These are phyloP conservation scores for Elaphurus davidianus DNA, from an alignment of 2,113 vertebrate genomes.

Conservation along the genomic window DNA sequence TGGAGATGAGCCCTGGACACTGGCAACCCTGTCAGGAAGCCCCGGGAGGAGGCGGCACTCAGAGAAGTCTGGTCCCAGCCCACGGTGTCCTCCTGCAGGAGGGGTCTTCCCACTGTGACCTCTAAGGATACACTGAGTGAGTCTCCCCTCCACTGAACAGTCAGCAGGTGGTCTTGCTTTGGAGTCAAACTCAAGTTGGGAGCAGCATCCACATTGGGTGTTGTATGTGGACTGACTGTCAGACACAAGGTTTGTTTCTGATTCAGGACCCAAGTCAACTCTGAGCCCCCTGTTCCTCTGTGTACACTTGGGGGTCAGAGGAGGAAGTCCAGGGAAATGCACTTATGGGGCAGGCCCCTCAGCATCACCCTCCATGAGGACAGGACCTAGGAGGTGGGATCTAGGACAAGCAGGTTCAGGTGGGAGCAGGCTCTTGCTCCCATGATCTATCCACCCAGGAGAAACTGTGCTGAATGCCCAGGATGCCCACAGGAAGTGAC, in stretches of 20 bases:
- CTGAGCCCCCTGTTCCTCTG: not conserved
- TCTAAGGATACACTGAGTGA: accelerated
- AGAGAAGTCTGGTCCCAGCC: not conserved
- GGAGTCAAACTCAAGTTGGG: not conserved
- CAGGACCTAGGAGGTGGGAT: not conserved
- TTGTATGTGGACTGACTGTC: not conserved
- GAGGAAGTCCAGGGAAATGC: not conserved
- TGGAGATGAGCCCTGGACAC: not conserved
- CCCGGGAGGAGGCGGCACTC: accelerated
- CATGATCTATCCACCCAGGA: not conserved
- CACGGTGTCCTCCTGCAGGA: no score
- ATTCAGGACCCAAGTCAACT: no score
- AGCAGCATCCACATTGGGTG: not conserved
- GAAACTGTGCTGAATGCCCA: not conserved
- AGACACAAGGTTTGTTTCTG: not conserved
- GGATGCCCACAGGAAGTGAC: not conserved
- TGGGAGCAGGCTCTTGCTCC: not conserved
- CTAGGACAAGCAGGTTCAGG: not conserved
- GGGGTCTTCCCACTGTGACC: not conserved
- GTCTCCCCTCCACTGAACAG: not conserved
- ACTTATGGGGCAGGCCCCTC: accelerated
- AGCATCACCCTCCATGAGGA: not conserved
- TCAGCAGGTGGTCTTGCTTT: not conserved
- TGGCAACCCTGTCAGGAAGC: not conserved
- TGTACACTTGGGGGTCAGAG: not conserved